phyloP scores from a whole-genome alignment of 2,797 vertebrate species.

The Sebastes wilsoni region DNA sequence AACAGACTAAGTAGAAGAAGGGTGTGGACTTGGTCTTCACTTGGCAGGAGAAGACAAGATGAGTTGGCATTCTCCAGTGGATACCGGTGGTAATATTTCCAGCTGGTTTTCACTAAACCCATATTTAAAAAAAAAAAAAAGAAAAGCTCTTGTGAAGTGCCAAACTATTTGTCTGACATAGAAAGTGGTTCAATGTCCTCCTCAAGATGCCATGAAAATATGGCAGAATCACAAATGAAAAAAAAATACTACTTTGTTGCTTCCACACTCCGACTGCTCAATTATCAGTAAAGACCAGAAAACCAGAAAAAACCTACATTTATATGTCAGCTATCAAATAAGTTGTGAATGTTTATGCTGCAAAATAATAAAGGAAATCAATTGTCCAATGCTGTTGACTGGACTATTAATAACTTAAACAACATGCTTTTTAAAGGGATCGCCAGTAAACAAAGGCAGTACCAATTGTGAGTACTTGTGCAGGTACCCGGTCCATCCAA shows the following conservation, averaged over 20 bases:
- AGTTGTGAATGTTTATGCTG: neutral
- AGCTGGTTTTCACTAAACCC: constrained; percentile 36
- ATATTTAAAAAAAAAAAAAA: neutral
- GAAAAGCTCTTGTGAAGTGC: neutral
- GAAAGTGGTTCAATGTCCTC: neutral
- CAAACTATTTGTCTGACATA: neutral
- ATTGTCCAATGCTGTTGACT: neutral
- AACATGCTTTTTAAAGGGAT: constrained; percentile 1
- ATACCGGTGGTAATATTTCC: constrained; percentile 27
- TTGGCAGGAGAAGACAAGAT: constrained; percentile 12
- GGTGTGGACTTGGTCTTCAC: neutral
- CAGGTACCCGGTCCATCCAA: neutral
- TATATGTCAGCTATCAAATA: neutral
- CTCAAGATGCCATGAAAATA: neutral
- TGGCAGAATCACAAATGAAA: neutral
- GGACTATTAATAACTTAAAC: constrained; percentile 1
- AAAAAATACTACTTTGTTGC: neutral
- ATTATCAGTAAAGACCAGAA: neutral
- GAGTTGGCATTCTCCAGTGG: constrained; percentile 11
- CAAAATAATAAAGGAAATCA: neutral
- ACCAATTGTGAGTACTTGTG: neutral
- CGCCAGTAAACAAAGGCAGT: neutral
- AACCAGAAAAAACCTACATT: neutral
- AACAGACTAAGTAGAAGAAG: neutral
- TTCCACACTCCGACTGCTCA: neutral